Percentiles rank a stretch among this genome's conserved stretches.
phyloP scores from a whole-genome alignment of 2,888 invertebrate species.

The Eristalis arbustorum region DNA sequence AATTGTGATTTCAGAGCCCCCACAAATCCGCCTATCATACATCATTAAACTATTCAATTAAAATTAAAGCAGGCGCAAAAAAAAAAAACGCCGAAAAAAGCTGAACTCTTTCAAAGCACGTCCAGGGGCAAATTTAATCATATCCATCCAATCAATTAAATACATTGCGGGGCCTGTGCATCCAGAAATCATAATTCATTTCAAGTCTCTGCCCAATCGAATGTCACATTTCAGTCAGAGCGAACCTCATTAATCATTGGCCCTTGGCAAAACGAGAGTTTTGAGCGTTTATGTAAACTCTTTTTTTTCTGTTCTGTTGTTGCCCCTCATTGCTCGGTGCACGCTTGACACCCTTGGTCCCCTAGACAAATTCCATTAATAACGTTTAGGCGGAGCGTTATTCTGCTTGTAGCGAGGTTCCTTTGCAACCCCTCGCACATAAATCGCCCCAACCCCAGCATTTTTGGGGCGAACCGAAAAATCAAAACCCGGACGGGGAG shows the following conservation, averaged over 20 bases:
- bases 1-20: background rate
- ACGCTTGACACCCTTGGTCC: background rate
- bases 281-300: conserved; percentile 30
- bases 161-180: background rate
- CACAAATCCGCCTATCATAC: background rate
- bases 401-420: conserved; percentile 10
- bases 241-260: conserved; percentile 58
- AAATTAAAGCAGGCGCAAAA: background rate
- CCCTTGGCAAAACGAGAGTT: conserved; percentile 32
- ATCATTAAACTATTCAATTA: background rate
- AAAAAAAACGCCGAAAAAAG: background rate
- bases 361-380: conserved; percentile 48
- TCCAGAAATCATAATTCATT: conserved; percentile 28
- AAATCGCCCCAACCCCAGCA: conserved; percentile 12
- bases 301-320: too few relatives aligned
- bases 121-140: background rate
- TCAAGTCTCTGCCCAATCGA: conserved; percentile 10
- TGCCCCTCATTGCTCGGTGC: background rate
- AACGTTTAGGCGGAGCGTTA: conserved; percentile 25
- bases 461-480: conserved; percentile 44
- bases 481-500: conserved; percentile 56
- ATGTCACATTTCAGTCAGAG: conserved; percentile 47
- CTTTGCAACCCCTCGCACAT: conserved; percentile 21
- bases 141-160: conserved; percentile 2
- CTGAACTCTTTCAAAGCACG: background rate